Conservation (phyloP, 64 coral and sea anemone genomes). For the Cladopsammia gracilis region DNA sequence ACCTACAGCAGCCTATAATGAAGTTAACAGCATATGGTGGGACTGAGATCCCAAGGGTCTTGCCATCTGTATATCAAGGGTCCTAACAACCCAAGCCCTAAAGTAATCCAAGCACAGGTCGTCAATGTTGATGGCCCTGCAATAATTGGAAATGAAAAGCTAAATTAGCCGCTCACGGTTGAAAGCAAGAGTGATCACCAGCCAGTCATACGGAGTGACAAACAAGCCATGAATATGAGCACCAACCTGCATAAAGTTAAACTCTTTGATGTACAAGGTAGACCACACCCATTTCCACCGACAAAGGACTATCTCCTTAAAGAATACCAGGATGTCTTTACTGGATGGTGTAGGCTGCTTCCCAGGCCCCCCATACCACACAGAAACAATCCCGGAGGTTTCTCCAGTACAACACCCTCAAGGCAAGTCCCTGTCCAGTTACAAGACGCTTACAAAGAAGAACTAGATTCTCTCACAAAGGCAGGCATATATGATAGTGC, state of each 20-base stretch:
- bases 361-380: conserved; percentile 57
- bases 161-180: conserved; percentile 52
- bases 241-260: conserved; percentile 11
- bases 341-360: conserved; percentile 57
- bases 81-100: conserved; percentile 15
- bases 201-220: neutral
- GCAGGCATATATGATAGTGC: too few relatives aligned
- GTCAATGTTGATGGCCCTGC: conserved; percentile 47
- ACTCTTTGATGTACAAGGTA: conserved; percentile 26
- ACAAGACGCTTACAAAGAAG: conserved; percentile 55
- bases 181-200: neutral
- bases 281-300: conserved; percentile 54
- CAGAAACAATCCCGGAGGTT: conserved; percentile 39
- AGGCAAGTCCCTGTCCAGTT: conserved; percentile 51
- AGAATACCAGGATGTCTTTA: conserved; percentile 63
- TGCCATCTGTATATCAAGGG: conserved; percentile 56
- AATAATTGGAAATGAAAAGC: conserved; percentile 61
- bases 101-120: conserved; percentile 44
- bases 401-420: conserved; percentile 41
- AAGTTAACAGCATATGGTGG: conserved; percentile 55
- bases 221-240: neutral
- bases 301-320: conserved; percentile 62
- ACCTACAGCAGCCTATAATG: neutral
- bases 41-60: conserved; percentile 60
- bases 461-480: conserved; percentile 45